Evolutionary conservation across 1,140 invertebrate species (phyloP).

Genomic region (Hylaeus volcanicus): DNA sequence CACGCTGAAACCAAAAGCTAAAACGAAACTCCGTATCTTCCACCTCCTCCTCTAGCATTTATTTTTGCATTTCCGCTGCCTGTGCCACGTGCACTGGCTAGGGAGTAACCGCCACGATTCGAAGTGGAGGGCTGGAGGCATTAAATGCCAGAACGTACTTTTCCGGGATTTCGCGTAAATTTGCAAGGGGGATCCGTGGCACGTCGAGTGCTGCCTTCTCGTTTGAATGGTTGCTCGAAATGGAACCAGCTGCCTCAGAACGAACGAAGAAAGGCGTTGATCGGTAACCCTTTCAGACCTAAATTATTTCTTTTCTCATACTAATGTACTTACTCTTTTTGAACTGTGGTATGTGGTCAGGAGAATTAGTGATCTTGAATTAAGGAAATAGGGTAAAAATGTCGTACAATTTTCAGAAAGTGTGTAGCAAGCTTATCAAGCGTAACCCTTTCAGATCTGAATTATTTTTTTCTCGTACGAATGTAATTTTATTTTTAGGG

Average conservation of each 20-base stretch:
- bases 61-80: not conserved
- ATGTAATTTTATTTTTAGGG: no score
- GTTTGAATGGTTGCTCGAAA: slow-evolving; percentile 15
- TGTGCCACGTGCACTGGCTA: not conserved
- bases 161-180: slow-evolving; percentile 17
- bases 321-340: no score
- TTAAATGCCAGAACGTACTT: slow-evolving; percentile 34
- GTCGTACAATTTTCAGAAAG: no score
- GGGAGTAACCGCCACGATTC: not conserved
- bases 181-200: not conserved
- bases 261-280: not conserved
- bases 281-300: no score
- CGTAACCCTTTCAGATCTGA: no score
- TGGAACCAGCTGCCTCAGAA: not conserved
- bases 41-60: not conserved
- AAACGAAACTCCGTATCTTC: not conserved
- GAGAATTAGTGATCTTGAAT: no score
- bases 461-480: no score
- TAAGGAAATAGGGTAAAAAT: no score
- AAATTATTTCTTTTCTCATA: no score
- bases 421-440: no score
- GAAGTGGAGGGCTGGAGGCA: not conserved
- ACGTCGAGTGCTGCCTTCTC: not conserved
- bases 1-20: no score
- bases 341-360: no score